Conservation (phyloP, 2,888 invertebrate genomes). For the Latrodectus elegans region DNA sequence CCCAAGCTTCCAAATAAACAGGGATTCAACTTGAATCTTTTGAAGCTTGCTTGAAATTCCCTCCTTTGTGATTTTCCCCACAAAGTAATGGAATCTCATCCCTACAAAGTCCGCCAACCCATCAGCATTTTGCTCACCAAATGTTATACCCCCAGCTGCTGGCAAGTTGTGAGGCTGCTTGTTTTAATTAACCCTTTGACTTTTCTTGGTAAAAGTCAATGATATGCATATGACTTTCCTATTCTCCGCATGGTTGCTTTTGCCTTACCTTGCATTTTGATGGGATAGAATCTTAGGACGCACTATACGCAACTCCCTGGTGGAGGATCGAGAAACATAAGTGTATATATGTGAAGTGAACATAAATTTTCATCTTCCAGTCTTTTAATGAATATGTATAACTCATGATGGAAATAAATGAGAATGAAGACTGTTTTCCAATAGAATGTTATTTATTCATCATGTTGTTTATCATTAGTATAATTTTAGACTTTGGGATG, state of each 20-base stretch:
- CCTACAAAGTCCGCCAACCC: neutral
- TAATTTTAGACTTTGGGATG: too few relatives aligned
- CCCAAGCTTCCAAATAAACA: neutral
- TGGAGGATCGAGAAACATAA: too few relatives aligned
- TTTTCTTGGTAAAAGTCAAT: slow-evolving; percentile 14
- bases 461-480: too few relatives aligned
- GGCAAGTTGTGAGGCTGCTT: slow-evolving; percentile 10
- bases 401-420: too few relatives aligned
- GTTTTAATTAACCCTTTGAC: slow-evolving; percentile 40
- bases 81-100: slow-evolving; percentile 6
- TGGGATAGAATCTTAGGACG: neutral
- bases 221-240: slow-evolving; percentile 25
- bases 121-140: slow-evolving; percentile 25
- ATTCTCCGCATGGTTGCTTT: slow-evolving; percentile 35
- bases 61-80: neutral
- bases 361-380: too few relatives aligned
- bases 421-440: too few relatives aligned
- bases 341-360: too few relatives aligned
- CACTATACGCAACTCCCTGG: too few relatives aligned
- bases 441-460: too few relatives aligned
- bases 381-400: too few relatives aligned
- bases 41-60: slow-evolving; percentile 29
- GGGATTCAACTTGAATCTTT: too few relatives aligned
- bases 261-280: slow-evolving; percentile 15
- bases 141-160: too few relatives aligned